Base-by-base conservation (phyloP, 2,797 vertebrate genomes). In the Loriculus beryllinus region DNA sequence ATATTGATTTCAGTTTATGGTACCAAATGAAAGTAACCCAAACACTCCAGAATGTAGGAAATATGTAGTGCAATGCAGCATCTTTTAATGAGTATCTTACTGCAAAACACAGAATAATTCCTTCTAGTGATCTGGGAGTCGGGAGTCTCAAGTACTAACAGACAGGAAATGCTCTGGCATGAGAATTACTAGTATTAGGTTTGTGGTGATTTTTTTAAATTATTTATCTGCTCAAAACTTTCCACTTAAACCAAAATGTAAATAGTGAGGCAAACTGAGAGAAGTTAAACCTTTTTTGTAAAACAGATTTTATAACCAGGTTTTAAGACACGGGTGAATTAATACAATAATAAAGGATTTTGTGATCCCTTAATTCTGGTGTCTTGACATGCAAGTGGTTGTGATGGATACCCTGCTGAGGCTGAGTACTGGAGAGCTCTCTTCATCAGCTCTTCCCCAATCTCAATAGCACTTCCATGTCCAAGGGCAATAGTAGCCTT, bases 381-480 rank as follows among this genome's bases (percentile, higher is more conserved):
- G 33, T 74, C 43, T 85, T 75, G 37, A 88, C 65, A 9, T 54
- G 37, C 40, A 86, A 81, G 35, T 16, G 75, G 49, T 45, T 28
- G 37, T 72, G 81, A 72, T 22, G 74, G 51, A 56, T 98, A 99
- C 99, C 99, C 99, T 10, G 87, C 96, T 49, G 98, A 99, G 40
- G 97, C 93, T 0, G 99, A 99, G 97, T 99, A 99, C 94, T 99
- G 99, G 69, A 99, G 98, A 7, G 99, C 99, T 96, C 98, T 98
- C 96, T 98, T 98, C 98, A 99, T 99, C 25, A 90, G 14, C 6
- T 94, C 69, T 86, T 98, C 98, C 8, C 98, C 97, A 78, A 99
- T 98, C 17, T 96, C 97, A 91, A 99, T 18, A 7, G 92, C 60
- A 7, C 88, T 94, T 51, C 98, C 98, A 39, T 98, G 96, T 94